Conservation (phyloP, 2,888 invertebrate species). For the Macaria liturata region DNA sequence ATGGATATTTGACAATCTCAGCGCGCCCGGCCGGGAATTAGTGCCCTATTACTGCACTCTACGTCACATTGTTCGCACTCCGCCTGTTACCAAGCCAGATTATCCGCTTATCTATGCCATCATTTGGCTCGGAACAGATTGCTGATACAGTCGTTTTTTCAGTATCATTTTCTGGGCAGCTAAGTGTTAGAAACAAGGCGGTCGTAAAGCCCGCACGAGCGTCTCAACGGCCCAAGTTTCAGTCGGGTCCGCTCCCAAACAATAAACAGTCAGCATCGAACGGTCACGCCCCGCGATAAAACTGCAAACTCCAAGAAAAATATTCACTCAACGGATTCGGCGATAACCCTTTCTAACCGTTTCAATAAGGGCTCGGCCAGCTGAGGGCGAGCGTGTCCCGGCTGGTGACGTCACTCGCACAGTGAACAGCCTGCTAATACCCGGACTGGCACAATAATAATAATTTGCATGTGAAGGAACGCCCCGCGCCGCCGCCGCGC, state of each 20-base stretch:
- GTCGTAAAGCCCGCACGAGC: slow-evolving; percentile 3
- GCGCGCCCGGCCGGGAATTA: not conserved
- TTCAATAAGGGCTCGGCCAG: slow-evolving; percentile 30
- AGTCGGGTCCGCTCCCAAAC: slow-evolving; percentile 20
- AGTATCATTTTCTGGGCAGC: not conserved
- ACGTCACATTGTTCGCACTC: too few species aligned
- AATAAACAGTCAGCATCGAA: slow-evolving; percentile 29
- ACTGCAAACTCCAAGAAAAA: slow-evolving; percentile 35
- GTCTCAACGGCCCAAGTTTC: slow-evolving; percentile 6
- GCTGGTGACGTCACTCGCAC: slow-evolving; percentile 21
- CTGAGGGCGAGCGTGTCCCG: slow-evolving; percentile 2
- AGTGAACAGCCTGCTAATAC: slow-evolving; percentile 62
- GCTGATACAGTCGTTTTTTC: not conserved
- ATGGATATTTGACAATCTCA: slow-evolving; percentile 21
- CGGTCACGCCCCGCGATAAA: slow-evolving; percentile 27
- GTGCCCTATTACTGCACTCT: slow-evolving; percentile 1
- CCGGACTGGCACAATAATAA: slow-evolving; percentile 64
- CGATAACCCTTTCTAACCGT: slow-evolving; percentile 26
- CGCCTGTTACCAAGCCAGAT: not conserved
- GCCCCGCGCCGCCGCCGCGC: slow-evolving; percentile 41
- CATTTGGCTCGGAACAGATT: too few species aligned
- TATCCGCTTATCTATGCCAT: too few species aligned
- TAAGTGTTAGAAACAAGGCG: slow-evolving; percentile 1
- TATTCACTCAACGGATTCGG: slow-evolving; percentile 32
- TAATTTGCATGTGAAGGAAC: slow-evolving; percentile 68